phyloP scores from a whole-genome alignment of 2,113 vertebrate species.

The Mus spicilegus region DNA sequence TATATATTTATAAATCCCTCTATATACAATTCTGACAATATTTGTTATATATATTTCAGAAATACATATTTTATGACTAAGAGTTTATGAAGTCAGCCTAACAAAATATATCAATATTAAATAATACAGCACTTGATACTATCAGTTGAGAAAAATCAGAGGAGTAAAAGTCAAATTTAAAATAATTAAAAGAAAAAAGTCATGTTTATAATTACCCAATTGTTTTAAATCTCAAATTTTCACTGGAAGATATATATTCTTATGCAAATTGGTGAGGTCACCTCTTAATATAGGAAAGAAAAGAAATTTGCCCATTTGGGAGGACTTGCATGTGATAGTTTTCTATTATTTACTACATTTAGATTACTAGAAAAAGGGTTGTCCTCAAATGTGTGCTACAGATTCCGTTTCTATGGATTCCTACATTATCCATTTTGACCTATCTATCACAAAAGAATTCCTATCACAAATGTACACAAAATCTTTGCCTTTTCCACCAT shows the following conservation, averaged over 20 bases:
- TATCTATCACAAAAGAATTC: no score
- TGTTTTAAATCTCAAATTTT: background rate
- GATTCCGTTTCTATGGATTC: background rate
- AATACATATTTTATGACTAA: background rate
- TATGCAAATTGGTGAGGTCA: background rate
- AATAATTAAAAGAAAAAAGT: background rate
- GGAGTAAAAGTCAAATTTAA: background rate
- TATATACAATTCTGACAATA: background rate
- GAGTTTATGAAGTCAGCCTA: background rate
- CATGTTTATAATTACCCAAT: background rate
- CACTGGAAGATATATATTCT: background rate
- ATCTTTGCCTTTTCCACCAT: background rate
- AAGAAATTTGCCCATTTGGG: background rate
- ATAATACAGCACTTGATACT: background rate
- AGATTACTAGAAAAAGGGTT: background rate
- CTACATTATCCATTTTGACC: background rate
- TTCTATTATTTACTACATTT: no score
- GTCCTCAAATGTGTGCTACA: background rate
- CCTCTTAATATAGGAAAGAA: background rate
- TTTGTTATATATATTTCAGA: background rate
- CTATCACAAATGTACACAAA: background rate
- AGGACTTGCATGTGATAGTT: background rate
- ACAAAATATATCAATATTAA: background rate
- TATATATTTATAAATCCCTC: background rate
- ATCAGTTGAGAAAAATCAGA: background rate